Evolutionary conservation across 2,888 invertebrate species (phyloP), one percentile per base, ranked within the genome.

Genomic region (Mantis religiosa): DNA sequence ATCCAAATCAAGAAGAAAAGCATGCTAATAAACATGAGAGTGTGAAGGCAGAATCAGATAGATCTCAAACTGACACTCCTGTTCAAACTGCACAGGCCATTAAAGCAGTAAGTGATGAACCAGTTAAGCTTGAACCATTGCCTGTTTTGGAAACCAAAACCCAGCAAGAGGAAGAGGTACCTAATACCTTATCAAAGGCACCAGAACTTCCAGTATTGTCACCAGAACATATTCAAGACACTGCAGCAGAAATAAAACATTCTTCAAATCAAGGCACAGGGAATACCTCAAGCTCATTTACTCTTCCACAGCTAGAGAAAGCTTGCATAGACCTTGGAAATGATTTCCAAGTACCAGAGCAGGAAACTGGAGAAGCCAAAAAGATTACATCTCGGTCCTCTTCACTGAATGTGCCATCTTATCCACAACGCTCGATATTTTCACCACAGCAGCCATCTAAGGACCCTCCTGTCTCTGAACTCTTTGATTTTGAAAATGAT

Each of bases 391-490:
- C 91, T 4, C 90, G 91, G 83, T 90, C 91, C 25, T 91, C 91
- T 30, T 91, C 91, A 27, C 84, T 91, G 12, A 90, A 91, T 85
- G 90, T 90, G 41, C 90, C 91, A 25, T 28, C 82, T 34, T 89
- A 89, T 84, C 91, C 91, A 83, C 92, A 91, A 28, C 94, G 95
- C 88, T 95, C 96, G 0, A 95, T 96, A 92, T 96, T 96, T 92
- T 96, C 96, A 0, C 96, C 97, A 7, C 96, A 96, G 90, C 95
- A 95, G 82, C 95, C 95, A 27, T 92, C 92, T 71, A 94, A 95
- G 89, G 94, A 93, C 91, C 92, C 93, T 20, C 93, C 93, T 91
- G 95, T 95, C 34, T 94, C 94, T 30, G 96, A 96, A 91, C 92
- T 96, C 28, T 95, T 95, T 91, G 96, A 96, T 90, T 95, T 96